phyloP scores from a whole-genome alignment of 2,113 vertebrate genomes.

The Pseudorhombus dupliciocellatus region DNA sequence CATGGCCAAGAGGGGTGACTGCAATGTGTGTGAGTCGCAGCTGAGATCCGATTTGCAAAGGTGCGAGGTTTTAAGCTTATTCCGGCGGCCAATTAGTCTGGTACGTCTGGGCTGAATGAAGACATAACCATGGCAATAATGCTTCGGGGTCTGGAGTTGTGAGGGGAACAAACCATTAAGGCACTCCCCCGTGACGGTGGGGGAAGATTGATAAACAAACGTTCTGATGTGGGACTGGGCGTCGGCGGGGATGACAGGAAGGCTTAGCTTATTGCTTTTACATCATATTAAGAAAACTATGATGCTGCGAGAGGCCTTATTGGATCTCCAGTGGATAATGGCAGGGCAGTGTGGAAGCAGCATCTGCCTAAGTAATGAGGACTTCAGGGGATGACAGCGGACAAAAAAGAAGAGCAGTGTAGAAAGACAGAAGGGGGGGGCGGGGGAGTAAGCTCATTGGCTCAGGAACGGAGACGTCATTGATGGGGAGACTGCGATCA shows the following conservation, averaged over 20 bases:
- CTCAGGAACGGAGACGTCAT: slow-evolving; percentile 39
- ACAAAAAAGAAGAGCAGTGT: slow-evolving; percentile 38
- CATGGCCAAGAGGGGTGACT: not conserved
- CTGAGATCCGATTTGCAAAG: slow-evolving; percentile 15
- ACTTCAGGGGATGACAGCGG: slow-evolving; percentile 70
- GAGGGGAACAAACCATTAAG: slow-evolving; percentile 50
- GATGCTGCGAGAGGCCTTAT: slow-evolving; percentile 67
- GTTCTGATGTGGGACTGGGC: slow-evolving; percentile 45
- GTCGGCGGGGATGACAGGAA: slow-evolving; percentile 53
- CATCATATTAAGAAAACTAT: slow-evolving; percentile 67
- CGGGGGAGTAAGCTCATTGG: slow-evolving; percentile 24
- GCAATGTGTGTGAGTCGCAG: slow-evolving; percentile 10
- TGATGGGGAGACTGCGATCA: slow-evolving; percentile 20
- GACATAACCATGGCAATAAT: slow-evolving; percentile 48
- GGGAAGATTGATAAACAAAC: slow-evolving; percentile 48
- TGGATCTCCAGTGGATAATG: slow-evolving; percentile 71
- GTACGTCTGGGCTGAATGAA: slow-evolving; percentile 56
- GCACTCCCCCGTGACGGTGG: slow-evolving; percentile 29
- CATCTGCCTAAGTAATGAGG: slow-evolving; percentile 77
- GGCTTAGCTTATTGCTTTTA: slow-evolving; percentile 66
- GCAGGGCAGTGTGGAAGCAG: slow-evolving; percentile 68
- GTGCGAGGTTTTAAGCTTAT: slow-evolving; percentile 27
- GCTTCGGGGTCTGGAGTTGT: slow-evolving; percentile 27
- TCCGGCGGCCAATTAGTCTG: slow-evolving; percentile 51
- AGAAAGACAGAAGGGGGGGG: slow-evolving; percentile 18